Base-by-base conservation (phyloP, 2,888 invertebrate species). In the Glaucopsyche alexis region DNA sequence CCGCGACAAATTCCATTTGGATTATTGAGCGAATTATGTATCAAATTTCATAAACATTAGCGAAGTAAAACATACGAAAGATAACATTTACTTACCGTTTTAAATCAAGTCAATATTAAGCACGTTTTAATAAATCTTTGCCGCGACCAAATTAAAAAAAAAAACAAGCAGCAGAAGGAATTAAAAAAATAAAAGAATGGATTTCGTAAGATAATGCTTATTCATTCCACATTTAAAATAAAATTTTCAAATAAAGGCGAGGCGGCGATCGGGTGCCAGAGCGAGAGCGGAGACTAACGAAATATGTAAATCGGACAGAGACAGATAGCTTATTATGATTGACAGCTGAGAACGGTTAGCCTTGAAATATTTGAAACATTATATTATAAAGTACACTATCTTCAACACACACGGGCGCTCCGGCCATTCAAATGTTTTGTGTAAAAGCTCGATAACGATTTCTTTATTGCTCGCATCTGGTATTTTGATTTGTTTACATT, bases 361-460 rank as follows among this genome's bases (percentile, higher is more conserved):
- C 93, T 93, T 93, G 93, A 92, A 93, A 93, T 93, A 93, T 92
- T 93, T 92, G 92, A 92, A 93, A 92, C 93, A 92, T 93, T 92
- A 92, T 92, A 93, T 90, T 92, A 91, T 90, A 90, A 91, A 93
- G 92, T 92, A 93, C 92, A 91, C 91, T 90, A 91, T 91, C 88
- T 91, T 88, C 83, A 81, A 83, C 89, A 86, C 89, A 86, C 83
- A 83, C 81, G 88, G 88, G 88, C 80, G 77, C 83, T 84, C 83
- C 83, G 91, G 91, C 83, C 90, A 85, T 86, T 78, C 76, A 74
- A 52, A 74, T 77, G 73, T 77, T 75, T 75, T 64, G 67, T 76
- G 75, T 75, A 74, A 78, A 76, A 76, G 75, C 75, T 77, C 73
- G 71, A 74, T 74, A 74, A 77, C 74, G 76, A 77, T 75, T 76